These are phyloP conservation scores for Itoplectis maculator DNA, from an alignment of 2,888 invertebrate genomes.

Conservation along the genomic window DNA sequence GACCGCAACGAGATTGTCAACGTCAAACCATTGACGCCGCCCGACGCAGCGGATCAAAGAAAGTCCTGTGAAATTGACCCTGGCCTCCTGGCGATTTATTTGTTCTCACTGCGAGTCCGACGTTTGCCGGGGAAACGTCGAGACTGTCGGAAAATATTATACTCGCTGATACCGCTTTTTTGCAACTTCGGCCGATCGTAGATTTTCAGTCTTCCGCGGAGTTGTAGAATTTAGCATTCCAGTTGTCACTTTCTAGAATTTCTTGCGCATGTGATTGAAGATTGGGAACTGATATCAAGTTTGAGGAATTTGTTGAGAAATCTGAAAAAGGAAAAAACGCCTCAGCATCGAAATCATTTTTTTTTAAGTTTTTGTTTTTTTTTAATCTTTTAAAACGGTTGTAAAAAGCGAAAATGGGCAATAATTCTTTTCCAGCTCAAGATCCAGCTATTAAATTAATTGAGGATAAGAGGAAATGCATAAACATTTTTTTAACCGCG, in stretches of 20 bases:
- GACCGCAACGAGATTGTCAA: conserved; percentile 11
- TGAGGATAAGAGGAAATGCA: background rate
- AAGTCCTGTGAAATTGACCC: conserved; percentile 44
- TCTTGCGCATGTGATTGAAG: too few species aligned
- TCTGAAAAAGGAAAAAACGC: background rate
- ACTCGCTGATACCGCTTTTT: background rate
- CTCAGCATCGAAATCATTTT: background rate
- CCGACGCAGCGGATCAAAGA: conserved; percentile 34
- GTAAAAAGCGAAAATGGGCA: background rate
- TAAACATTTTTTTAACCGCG: background rate
- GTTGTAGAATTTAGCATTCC: too few species aligned
- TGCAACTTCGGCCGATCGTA: too few species aligned
- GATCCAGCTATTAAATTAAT: conserved; percentile 6
- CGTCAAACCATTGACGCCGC: conserved; percentile 5
- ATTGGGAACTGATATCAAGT: background rate
- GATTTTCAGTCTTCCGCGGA: too few species aligned
- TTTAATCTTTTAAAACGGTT: background rate
- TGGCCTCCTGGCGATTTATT: background rate
- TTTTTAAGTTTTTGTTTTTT: background rate
- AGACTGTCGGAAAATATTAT: background rate
- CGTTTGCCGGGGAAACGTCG: background rate
- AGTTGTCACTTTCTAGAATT: too few species aligned
- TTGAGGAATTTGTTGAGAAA: background rate
- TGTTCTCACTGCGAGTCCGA: background rate
- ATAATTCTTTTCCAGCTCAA: conserved; percentile 2